Evolutionary conservation across 1,140 invertebrate genomes (phyloP), one percentile per base, ranked within the genome.

Genomic region (Asbolus verrucosus): DNA sequence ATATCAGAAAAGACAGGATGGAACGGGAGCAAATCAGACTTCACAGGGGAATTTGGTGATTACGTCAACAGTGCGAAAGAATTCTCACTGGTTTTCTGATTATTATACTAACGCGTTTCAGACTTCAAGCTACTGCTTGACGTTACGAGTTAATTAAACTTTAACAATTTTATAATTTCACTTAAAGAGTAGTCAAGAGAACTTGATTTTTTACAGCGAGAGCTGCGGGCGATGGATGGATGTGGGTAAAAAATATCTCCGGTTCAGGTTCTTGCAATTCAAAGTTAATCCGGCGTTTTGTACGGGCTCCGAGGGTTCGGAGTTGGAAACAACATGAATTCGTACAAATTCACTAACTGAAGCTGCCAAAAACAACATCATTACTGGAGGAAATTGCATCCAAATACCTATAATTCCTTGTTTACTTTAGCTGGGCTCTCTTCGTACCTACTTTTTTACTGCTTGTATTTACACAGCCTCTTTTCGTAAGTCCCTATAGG

Each of bases 121-220:
- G n/a, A n/a, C n/a, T n/a, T n/a, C n/a, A n/a, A n/a, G n/a, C n/a
- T n/a, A n/a, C n/a, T n/a, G n/a, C n/a, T n/a, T n/a, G n/a, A n/a
- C 16, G 18, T 19, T 19, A 46, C 27, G 18, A 9, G 14, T 54
- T 16, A 54, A 19, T 19, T 54, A 13, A 54, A 54, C 41, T 54
- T 54, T 54, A 54, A 54, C 46, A 21, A 14, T 54, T 24, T 54
- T 27, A 54, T 54, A 27, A 54, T 54, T 54, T 54, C 46, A 54
- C 14, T 54, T 27, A 54, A 54, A 54, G 14, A n/a, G 21, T 19
- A 5, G 33, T 5, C 11, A 5, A 36, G 2, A 2, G 33, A 36
- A 11, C 11, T 36, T 36, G 5, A 8, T 11, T 36, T 36, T 11
- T 36, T 36, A 2, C 33, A 8, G n/a, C 5, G 33, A 3, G 11